Evolutionary conservation across 2,888 invertebrate species (phyloP).

Genomic region (Heliconius erato): DNA sequence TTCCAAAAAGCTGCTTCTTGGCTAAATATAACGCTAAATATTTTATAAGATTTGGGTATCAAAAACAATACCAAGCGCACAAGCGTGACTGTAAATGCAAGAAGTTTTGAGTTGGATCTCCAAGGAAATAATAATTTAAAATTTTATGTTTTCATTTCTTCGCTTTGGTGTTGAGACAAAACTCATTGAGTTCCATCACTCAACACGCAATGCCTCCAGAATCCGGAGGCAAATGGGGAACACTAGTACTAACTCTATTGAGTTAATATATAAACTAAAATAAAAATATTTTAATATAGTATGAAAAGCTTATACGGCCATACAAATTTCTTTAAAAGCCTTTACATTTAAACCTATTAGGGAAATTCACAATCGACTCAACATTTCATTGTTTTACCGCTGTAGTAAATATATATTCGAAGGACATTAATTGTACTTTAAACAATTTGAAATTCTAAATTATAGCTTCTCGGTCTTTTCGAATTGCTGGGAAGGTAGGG

Average conservation of each 20-base stretch:
- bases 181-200: too few species aligned
- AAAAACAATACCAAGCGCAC: too few species aligned
- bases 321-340: constrained; percentile 6
- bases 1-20: too few species aligned
- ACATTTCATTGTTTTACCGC: background rate
- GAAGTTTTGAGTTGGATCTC: too few species aligned
- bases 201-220: too few species aligned
- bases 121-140: too few species aligned
- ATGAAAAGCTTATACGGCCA: background rate
- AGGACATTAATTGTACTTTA: constrained; percentile 20
- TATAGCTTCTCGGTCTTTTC: background rate
- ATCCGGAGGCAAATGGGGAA: too few species aligned
- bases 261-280: background rate
- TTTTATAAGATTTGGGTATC: too few species aligned
- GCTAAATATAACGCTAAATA: too few species aligned
- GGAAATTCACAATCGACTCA: constrained; percentile 2
- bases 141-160: too few species aligned
- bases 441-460: constrained; percentile 11
- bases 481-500: background rate
- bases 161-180: too few species aligned
- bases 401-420: background rate
- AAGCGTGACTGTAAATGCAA: too few species aligned
- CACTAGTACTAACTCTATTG: background rate
- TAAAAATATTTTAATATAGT: background rate
- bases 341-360: background rate